Conservation (phyloP, 2,888 invertebrate species). For the Xestia c-nigrum region DNA sequence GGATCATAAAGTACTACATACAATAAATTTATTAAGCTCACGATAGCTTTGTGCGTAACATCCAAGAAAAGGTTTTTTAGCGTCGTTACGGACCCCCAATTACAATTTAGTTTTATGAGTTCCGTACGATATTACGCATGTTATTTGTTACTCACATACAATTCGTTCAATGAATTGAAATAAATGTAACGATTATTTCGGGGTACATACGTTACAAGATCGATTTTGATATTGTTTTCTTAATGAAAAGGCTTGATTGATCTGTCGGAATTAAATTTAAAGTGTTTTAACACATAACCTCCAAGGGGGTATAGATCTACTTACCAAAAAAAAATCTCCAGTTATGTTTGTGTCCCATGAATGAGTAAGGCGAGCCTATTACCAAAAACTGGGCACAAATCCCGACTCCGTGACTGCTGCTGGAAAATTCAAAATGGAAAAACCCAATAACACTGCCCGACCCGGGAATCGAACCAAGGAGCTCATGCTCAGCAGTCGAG, state of each 20-base stretch:
- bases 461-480: too few relatives aligned
- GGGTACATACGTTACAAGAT: not conserved
- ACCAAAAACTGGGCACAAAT: too few relatives aligned
- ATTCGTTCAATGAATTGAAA: slow-evolving; percentile 44
- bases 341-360: too few relatives aligned
- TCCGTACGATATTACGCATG: slow-evolving; percentile 57
- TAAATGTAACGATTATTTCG: slow-evolving; percentile 42
- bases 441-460: too few relatives aligned
- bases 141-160: slow-evolving; percentile 48
- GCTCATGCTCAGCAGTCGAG: too few relatives aligned
- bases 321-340: too few relatives aligned
- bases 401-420: too few relatives aligned
- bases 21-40: slow-evolving; percentile 58
- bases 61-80: slow-evolving; percentile 54
- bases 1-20: slow-evolving; percentile 33
- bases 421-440: too few relatives aligned
- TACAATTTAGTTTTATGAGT: slow-evolving; percentile 63
- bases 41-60: slow-evolving; percentile 46
- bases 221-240: not conserved
- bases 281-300: not conserved
- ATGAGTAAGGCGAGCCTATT: too few relatives aligned
- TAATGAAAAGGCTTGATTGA: not conserved
- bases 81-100: slow-evolving; percentile 53
- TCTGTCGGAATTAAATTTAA: not conserved
- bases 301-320: too few relatives aligned